phyloP scores from a whole-genome alignment of 2,797 vertebrate species.

The Moxostoma hubbsi region DNA sequence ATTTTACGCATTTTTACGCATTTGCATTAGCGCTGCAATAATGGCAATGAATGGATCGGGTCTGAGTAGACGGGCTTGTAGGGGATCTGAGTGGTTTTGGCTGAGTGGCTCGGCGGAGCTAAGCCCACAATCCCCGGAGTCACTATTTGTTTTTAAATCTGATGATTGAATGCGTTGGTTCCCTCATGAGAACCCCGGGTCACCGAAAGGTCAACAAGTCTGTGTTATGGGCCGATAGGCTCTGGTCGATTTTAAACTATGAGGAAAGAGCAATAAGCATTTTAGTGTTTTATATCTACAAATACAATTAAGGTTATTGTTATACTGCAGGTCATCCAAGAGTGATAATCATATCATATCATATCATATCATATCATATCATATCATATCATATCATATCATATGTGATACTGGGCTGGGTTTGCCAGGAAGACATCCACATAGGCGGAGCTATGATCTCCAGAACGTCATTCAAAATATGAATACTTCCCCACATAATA shows the following conservation, averaged over 20 bases:
- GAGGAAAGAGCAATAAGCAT: background rate
- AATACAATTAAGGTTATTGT: background rate
- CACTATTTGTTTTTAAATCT: slow-evolving; percentile 65
- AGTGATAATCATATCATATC: too few relatives aligned
- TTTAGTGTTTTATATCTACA: background rate
- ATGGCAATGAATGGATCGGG: slow-evolving; percentile 8
- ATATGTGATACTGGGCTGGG: background rate
- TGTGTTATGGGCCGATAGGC: slow-evolving; percentile 16
- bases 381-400: too few relatives aligned
- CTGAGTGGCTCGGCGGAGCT: slow-evolving; percentile 26
- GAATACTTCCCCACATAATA: background rate
- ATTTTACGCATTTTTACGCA: too few relatives aligned
- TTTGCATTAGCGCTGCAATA: background rate
- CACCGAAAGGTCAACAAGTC: slow-evolving; percentile 75
- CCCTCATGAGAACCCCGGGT: slow-evolving; percentile 68
- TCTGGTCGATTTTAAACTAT: background rate
- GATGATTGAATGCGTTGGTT: slow-evolving; percentile 52
- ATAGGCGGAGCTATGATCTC: slow-evolving; percentile 41
- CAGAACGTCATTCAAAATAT: background rate
- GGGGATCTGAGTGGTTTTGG: slow-evolving; percentile 50
- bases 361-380: too few relatives aligned
- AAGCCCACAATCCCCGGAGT: slow-evolving; percentile 50
- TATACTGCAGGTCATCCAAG: background rate
- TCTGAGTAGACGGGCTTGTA: background rate
- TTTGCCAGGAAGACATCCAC: slow-evolving; percentile 37